Evolutionary conservation across 2,888 invertebrate species (phyloP), one percentile per base, ranked within the genome.

Genomic region (Blera fallax): DNA sequence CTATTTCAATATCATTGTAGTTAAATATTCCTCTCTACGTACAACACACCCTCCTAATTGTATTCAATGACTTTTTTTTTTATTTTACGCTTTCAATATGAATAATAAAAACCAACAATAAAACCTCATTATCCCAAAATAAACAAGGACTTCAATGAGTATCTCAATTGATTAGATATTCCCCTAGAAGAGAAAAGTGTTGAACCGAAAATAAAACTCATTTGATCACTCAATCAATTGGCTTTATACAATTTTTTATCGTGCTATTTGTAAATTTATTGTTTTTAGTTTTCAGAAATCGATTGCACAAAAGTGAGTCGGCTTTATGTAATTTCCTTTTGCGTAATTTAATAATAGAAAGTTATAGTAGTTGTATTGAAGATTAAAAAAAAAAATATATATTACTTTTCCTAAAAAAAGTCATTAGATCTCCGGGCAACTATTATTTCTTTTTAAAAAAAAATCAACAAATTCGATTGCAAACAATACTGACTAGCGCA

Each of bases 141-240:
- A 88, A 85, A 87, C 89, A 89, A 92, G 92, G 92, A 92, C 91
- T 92, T 92, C 91, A 92, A 92, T 91, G 92, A 92, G 90, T 92
- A 92, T 90, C 90, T 92, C 87, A 92, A 92, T 89, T 92, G 89
- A 90, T 83, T 83, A 83, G 82, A 87, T 69, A 78, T 70, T 34
- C 80, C 87, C 50, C 70, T 82, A 82, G 78, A 87, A 82, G 77
- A 82, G 69, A 73, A 73, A 56, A 62, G 56, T 56, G 40, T 82
- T 69, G 77, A 85, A 74, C 27, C 74, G 65, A 83, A 80, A 76
- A 65, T 79, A 70, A 87, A 78, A 73, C 70, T 85, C 11, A 40
- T 85, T 73, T 77, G 21, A 65, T 65, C 29, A 37, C 60, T 52
- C 34, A 62, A 70, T n/a, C 54, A 72, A 85, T 85, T 85, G 81